Evolutionary conservation across 2,113 vertebrate species (phyloP).

Genomic region (Podiceps cristatus): DNA sequence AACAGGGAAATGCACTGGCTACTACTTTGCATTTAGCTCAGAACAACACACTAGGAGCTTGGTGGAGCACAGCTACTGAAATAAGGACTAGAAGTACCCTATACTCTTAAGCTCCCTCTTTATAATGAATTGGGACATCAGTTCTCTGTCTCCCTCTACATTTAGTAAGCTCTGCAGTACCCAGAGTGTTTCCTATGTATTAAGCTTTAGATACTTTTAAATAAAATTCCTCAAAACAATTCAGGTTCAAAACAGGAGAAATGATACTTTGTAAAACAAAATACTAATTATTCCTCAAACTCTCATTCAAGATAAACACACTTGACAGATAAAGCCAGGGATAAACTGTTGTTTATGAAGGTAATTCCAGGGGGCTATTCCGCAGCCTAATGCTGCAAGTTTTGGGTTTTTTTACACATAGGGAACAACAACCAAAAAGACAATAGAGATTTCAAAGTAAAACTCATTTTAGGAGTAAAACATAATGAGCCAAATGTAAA

Average conservation of each 20-base stretch:
- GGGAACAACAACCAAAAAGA: neutral
- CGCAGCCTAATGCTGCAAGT: neutral
- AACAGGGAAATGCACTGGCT: neutral
- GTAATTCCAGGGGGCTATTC: neutral
- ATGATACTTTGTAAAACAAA: neutral
- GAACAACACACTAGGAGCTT: neutral
- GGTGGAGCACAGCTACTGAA: neutral
- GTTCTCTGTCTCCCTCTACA: neutral
- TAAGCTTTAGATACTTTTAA: neutral
- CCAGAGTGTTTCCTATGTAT: neutral
- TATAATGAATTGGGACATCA: neutral
- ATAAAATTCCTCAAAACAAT: neutral
- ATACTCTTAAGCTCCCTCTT: neutral
- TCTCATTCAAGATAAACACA: neutral
- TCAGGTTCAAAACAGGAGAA: neutral
- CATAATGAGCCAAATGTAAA: neutral
- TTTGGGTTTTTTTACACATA: neutral
- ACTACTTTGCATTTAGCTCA: neutral
- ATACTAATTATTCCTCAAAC: neutral
- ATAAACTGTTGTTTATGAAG: neutral
- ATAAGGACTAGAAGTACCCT: neutral
- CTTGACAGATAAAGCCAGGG: neutral
- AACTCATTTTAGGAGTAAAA: neutral
- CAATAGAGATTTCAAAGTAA: neutral
- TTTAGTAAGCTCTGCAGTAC: neutral